These are phyloP conservation scores for Nothobranchius furzeri DNA, from an alignment of 2,113 vertebrate genomes.

Conservation along the genomic window DNA sequence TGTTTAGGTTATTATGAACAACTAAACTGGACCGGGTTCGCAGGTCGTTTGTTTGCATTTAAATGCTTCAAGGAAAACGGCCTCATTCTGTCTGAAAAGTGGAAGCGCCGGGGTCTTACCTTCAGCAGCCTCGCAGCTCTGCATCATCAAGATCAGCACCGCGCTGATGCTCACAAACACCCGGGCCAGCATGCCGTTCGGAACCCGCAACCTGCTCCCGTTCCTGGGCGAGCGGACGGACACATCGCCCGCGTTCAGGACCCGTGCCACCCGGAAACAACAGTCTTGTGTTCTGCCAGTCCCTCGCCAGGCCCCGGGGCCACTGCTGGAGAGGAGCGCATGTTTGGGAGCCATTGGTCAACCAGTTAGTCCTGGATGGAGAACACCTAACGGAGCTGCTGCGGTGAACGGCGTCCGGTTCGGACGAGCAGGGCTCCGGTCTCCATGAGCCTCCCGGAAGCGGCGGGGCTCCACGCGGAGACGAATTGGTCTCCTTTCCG, in stretches of 20 bases:
- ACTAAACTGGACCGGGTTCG: no score
- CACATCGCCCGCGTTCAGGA: slow-evolving; percentile 11
- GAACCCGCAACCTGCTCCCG: slow-evolving; percentile 47
- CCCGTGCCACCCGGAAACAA: slow-evolving; percentile 43
- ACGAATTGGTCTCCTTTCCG: slow-evolving; percentile 4
- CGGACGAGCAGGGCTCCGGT: slow-evolving; percentile 56
- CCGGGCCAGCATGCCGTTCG: slow-evolving; percentile 59
- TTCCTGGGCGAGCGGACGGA: slow-evolving; percentile 29
- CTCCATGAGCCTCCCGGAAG: slow-evolving; percentile 64
- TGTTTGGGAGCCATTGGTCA: slow-evolving; percentile 79
- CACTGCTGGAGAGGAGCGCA: slow-evolving; percentile 56
- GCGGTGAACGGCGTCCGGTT: slow-evolving; percentile 73
- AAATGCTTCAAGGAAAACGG: no score
- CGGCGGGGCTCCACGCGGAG: slow-evolving; percentile 8
- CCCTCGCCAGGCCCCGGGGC: slow-evolving; percentile 27
- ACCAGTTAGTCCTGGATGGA: slow-evolving; percentile 62
- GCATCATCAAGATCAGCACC: slow-evolving; percentile 75
- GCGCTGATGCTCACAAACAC: slow-evolving; percentile 50
- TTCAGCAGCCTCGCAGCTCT: slow-evolving; percentile 66
- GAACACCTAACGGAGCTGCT: slow-evolving; percentile 65
- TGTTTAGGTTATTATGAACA: no score
- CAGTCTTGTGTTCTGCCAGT: neutral
- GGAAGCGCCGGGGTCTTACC: slow-evolving; percentile 63
- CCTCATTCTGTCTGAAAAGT: slow-evolving; percentile 42
- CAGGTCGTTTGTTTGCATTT: no score